phyloP scores from a whole-genome alignment of 2,113 vertebrate species.

The Mus musculus region DNA sequence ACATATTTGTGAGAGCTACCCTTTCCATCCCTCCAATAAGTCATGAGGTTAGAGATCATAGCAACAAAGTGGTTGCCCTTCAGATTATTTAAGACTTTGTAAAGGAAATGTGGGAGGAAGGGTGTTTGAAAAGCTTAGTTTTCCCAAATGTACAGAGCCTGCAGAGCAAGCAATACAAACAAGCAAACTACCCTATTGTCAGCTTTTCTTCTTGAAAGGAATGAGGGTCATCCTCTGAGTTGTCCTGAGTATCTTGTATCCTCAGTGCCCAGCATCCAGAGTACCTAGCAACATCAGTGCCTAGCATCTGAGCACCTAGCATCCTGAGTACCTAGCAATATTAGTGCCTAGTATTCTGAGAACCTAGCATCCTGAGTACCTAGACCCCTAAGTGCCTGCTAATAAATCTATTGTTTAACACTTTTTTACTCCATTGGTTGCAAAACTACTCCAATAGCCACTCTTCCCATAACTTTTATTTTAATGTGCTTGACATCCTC shows the following conservation, averaged over 20 bases:
- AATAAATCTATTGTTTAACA: slow-evolving; percentile 66
- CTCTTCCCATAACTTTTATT: slow-evolving; percentile 48
- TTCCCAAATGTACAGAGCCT: neutral
- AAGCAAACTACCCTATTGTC: neutral
- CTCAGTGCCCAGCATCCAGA: neutral
- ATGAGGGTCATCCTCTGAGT: neutral
- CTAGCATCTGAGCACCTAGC: neutral
- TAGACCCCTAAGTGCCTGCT: neutral
- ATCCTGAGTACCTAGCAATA: neutral
- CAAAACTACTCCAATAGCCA: neutral
- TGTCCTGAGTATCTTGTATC: neutral
- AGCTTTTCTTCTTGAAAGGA: slow-evolving; percentile 43
- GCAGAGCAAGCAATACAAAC: neutral
- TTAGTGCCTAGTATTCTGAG: neutral
- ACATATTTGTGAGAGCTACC: neutral
- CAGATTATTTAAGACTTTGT: neutral
- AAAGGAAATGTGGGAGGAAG: neutral
- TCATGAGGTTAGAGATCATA: neutral
- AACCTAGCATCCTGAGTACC: neutral
- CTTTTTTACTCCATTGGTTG: slow-evolving; percentile 23
- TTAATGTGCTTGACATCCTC: slow-evolving; percentile 54
- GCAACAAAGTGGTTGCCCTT: neutral
- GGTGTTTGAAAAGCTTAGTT: neutral
- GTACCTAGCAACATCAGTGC: no score
- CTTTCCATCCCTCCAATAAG: neutral